phyloP scores from a whole-genome alignment of 2,113 vertebrate genomes.

The Prolemur simus region DNA sequence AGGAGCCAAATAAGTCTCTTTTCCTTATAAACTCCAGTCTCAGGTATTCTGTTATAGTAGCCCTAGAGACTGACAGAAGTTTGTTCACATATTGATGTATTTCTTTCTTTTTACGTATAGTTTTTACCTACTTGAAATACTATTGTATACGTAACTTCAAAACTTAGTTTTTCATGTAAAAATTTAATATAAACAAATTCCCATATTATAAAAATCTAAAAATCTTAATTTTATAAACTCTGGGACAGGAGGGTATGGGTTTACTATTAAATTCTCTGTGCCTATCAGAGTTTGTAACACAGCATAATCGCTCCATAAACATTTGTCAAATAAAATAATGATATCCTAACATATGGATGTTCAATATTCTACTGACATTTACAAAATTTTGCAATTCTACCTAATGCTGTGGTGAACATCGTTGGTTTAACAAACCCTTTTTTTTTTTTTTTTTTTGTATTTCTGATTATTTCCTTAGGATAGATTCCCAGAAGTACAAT shows the following conservation, averaged over 20 bases:
- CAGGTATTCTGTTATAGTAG: background rate
- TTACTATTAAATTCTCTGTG: constrained; percentile 9
- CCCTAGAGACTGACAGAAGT: background rate
- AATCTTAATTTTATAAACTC: background rate
- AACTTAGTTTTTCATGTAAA: background rate
- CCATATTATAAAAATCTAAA: background rate
- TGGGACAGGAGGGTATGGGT: background rate
- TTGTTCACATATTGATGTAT: background rate
- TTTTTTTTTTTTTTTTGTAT: constrained; percentile 2
- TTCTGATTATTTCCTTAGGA: constrained; percentile 48
- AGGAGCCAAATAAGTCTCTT: background rate
- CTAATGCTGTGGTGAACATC: background rate
- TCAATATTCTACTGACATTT: background rate
- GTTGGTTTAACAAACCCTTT: background rate
- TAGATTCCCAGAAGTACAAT: constrained; percentile 50
- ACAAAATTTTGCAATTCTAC: background rate
- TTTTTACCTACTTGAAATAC: constrained; percentile 1
- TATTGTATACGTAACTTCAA: background rate
- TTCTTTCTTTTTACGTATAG: background rate
- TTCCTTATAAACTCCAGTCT: background rate
- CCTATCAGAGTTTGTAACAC: background rate
- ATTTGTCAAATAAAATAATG: constrained; percentile 7
- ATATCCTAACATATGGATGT: background rate
- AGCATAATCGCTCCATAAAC: background rate
- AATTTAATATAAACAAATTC: background rate